Evolutionary conservation across 2,113 vertebrate genomes (phyloP).

Genomic region (Euleptes europaea): DNA sequence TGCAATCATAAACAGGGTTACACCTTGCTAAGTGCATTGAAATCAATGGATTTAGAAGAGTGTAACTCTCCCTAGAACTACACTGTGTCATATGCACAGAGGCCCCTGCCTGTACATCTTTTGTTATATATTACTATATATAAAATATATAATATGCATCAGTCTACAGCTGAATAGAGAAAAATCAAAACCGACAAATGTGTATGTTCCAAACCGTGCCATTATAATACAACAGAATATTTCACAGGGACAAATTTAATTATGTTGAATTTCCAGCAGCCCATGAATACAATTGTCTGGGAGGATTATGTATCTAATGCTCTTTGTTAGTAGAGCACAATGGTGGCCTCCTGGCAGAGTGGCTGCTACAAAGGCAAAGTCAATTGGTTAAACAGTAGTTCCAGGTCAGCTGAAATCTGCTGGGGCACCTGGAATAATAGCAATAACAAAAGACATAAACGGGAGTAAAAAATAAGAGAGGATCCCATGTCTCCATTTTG

Average conservation of each 20-base stretch:
- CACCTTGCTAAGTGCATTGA: too few species aligned
- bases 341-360: slow-evolving; percentile 9
- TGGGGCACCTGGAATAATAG: slow-evolving; percentile 43
- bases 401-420: slow-evolving; percentile 49
- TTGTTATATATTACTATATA: neutral
- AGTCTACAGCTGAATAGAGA: neutral
- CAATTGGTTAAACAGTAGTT: slow-evolving; percentile 39
- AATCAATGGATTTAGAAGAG: too few species aligned
- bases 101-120: neutral
- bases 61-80: too few species aligned
- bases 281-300: slow-evolving; percentile 19
- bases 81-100: neutral
- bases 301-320: slow-evolving; percentile 19
- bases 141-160: neutral
- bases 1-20: too few species aligned
- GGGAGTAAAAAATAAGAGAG: slow-evolving; percentile 23
- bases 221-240: slow-evolving; percentile 28
- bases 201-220: neutral
- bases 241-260: slow-evolving; percentile 49
- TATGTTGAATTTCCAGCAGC: slow-evolving; percentile 48
- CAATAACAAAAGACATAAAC: slow-evolving; percentile 39
- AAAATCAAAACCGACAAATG: slow-evolving; percentile 13
- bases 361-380: slow-evolving; percentile 37
- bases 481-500: slow-evolving; percentile 31
- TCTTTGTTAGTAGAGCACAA: slow-evolving; percentile 2